phyloP scores from a whole-genome alignment of 2,113 vertebrate genomes.

The Sporophila hypoxantha region DNA sequence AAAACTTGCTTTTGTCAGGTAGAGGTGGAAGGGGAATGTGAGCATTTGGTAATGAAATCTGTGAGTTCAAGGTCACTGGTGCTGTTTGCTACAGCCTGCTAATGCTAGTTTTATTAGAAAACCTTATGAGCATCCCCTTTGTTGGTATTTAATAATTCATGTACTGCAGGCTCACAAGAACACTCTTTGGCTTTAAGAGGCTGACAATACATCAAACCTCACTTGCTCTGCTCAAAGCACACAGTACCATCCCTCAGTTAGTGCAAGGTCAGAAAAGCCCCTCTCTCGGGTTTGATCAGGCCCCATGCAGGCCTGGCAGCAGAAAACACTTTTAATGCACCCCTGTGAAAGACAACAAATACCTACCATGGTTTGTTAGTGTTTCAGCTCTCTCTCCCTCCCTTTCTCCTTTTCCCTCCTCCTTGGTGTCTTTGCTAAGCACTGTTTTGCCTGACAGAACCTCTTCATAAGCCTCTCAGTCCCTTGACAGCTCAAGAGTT shows the following conservation, averaged over 20 bases:
- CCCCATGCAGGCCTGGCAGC: not conserved
- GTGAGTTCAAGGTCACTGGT: conserved; percentile 59
- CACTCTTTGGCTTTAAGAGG: conserved; percentile 60
- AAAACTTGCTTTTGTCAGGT: not conserved
- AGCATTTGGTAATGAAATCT: conserved; percentile 5
- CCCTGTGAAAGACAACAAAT: not conserved
- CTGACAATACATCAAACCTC: conserved; percentile 67
- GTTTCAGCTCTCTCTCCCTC: conserved; percentile 67
- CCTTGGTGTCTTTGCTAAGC: conserved; percentile 74
- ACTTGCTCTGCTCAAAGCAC: conserved; percentile 40
- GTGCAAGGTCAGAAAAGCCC: conserved; percentile 36
- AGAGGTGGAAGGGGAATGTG: not conserved
- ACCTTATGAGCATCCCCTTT: conserved; percentile 66
- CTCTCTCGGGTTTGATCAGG: not conserved
- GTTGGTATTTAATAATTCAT: conserved; percentile 76
- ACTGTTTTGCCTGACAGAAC: conserved; percentile 75
- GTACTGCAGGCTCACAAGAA: conserved; percentile 62
- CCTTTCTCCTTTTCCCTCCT: conserved; percentile 71
- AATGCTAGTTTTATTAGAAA: conserved; percentile 72
- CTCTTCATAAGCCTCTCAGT: conserved; percentile 90
- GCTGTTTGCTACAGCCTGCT: conserved; percentile 31
- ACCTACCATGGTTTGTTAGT: conserved; percentile 76
- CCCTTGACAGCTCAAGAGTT: conserved; percentile 72
- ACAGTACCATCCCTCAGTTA: not conserved
- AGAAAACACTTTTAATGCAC: not conserved